Base-by-base conservation (phyloP, 2,888 invertebrate species). In the Drosophila phalerata region DNA sequence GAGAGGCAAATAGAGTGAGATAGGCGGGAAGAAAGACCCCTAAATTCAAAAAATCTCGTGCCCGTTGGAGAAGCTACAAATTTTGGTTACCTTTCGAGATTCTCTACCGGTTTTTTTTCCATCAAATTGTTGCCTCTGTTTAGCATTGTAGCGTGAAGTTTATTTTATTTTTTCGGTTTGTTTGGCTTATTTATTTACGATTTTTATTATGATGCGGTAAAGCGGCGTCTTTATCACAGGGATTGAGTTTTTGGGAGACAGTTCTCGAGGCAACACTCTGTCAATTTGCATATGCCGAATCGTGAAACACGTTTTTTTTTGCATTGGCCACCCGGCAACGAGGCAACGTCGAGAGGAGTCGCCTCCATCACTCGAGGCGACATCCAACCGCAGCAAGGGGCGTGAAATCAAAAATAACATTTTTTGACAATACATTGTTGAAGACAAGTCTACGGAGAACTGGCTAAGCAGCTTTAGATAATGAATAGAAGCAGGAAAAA, bases 91-190 rank as follows among this genome's bases (percentile, higher is more conserved):
- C 49, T 68, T 47, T 57, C 58, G 61, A 73, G 43, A 51, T 76
- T 73, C 60, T 84, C 76, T 87, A 87, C 82, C 73, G 82, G 85
- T 81, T 87, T 42, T 15, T 22, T 19, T 60, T 75, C 68, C 55
- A 43, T 28, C 48, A 65, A 74, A 72, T 15, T 48, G 65, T 57
- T 56, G 49, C 58, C 58, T 67, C 87, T 79, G 78, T 88, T 84
- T 88, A 85, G 80, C 86, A 88, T 71, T 83, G 68, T 80, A 65
- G 86, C 88, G 83, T 85, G 78, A 84, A 84, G 62, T 70, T 55
- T 10, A 49, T 17, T 45, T 38, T 55, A 13, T 25, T 60, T 62
- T 17, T 63, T 8, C 13, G 34, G 63, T 55, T 60, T 80, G 57
- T 72, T 79, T 77, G 67, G 51, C 55, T 81, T 77, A 78, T 69